Conservation (phyloP, 2,797 vertebrate genomes). For the Oreochromis mossambicus region DNA sequence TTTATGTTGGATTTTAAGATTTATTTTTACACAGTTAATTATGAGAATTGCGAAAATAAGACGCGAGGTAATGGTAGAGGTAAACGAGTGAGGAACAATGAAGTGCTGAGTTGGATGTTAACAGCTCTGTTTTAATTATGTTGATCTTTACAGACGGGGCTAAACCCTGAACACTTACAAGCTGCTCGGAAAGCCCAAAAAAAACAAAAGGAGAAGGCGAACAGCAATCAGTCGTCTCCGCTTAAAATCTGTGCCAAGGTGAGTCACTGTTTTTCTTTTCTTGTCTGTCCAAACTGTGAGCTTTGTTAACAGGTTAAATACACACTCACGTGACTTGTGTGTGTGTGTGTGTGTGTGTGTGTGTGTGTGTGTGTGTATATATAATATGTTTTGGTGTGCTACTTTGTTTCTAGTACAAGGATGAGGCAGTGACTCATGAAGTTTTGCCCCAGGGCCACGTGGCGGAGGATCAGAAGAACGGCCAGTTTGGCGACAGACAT, state of each 20-base stretch:
- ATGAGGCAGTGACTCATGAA: conserved; percentile 76
- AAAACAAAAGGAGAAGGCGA: conserved; percentile 62
- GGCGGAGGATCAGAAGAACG: conserved; percentile 70
- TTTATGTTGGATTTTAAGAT: too few relatives aligned
- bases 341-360: neutral
- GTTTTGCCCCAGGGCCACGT: conserved; percentile 49
- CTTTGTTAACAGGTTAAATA: neutral
- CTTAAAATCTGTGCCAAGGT: conserved; percentile 72
- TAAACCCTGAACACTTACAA: conserved; percentile 80
- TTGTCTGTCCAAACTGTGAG: neutral
- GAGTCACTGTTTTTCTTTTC: conserved; percentile 9
- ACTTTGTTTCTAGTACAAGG: conserved; percentile 64
- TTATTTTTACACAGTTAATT: too few relatives aligned
- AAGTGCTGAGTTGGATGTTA: neutral
- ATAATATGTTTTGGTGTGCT: neutral
- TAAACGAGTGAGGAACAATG: neutral
- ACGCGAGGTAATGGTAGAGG: neutral
- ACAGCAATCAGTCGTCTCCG: neutral
- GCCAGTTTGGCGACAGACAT: conserved; percentile 62
- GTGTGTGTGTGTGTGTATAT: neutral
- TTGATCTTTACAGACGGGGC: conserved; percentile 78
- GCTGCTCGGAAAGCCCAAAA: conserved; percentile 73
- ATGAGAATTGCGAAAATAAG: accelerated
- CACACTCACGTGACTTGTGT: neutral
- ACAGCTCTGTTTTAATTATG: neutral